Evolutionary conservation across 2,797 vertebrate genomes (phyloP), one percentile per base, ranked within the genome.

Genomic region (Erethizon dorsatum): DNA sequence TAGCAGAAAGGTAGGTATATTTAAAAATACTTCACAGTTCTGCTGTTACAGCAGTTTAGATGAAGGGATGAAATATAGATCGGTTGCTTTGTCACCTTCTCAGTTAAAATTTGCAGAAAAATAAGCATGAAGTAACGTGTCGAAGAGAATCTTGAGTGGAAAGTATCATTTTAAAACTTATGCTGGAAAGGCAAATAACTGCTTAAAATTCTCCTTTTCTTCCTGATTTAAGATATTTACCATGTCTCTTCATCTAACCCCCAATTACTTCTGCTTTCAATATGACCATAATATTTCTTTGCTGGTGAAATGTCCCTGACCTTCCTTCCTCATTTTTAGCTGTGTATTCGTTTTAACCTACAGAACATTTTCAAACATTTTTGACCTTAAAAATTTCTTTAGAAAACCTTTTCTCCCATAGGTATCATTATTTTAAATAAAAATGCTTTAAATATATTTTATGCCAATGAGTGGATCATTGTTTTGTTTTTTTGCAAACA

Each of bases 1-100:
- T 99, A 94, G 99, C 99, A 96, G 99, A 99, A 97, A 99, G 99
- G 99, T 99, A 96, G 95, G 97, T 94, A 79, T 52, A 88, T 41
- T 80, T 92, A 73, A 18, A 47, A 57, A 4, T 61, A 15, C 24
- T 91, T 50, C 75, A 5, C 61, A 75, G 59, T 24, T 67, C 71
- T 22, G 2, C 80, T 67, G 18, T 10, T 18, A 0, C 0, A 24
- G n/a, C 17, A 28, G 1, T 18, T 71, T 71, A 41, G 3, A 9
- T 59, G n/a, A 28, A 83, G 54, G 50, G 26, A 9, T n/a, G 18
- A 14, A 89, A 20, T 57, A 75, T 15, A 87, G 33, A 77, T 88
- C 37, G 24, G 18, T 59, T 45, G 20, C 33, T 65, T 80, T 33
- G 57, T 37, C 12, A 80, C 18, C 54, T 71, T 18, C 33, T 65